These are phyloP conservation scores for Sorex maritimensis DNA, from an alignment of 2,797 vertebrate genomes.

Conservation along the genomic window DNA sequence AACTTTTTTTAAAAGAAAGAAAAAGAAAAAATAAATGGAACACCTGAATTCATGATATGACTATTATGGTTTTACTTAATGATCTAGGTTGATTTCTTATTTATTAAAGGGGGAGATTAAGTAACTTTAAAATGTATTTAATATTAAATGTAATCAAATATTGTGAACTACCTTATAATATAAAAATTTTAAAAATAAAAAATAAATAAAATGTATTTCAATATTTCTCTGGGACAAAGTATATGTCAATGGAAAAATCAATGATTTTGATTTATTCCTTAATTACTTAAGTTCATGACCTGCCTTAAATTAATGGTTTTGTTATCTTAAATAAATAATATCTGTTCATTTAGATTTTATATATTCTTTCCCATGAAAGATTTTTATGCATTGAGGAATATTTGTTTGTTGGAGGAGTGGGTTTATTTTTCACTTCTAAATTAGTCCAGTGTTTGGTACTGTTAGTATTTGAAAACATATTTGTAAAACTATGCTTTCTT, in stretches of 20 bases:
- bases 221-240: not conserved
- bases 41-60: constrained; percentile 12
- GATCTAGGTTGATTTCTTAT: not conserved
- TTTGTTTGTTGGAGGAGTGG: not conserved
- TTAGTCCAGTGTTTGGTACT: not conserved
- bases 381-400: constrained; percentile 16
- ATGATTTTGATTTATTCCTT: not conserved
- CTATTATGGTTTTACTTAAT: not conserved
- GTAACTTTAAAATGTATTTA: not conserved
- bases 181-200: too few species aligned
- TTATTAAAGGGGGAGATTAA: not conserved
- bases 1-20: too few species aligned
- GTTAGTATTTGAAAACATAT: not conserved
- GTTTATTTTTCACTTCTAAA: not conserved
- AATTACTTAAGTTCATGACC: constrained; percentile 23
- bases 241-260: not conserved
- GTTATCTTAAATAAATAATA: not conserved
- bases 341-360: not conserved
- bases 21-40: too few species aligned
- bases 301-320: not conserved
- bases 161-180: too few species aligned
- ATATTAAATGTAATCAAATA: not conserved
- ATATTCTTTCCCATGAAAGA: not conserved
- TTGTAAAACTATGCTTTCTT: not conserved
- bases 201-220: too few species aligned